A percentile compares a stretch with the other conserved stretches of the same genome.
phyloP scores from a whole-genome alignment of 2,888 invertebrate species.

The Stenchaetothrips biformis region DNA sequence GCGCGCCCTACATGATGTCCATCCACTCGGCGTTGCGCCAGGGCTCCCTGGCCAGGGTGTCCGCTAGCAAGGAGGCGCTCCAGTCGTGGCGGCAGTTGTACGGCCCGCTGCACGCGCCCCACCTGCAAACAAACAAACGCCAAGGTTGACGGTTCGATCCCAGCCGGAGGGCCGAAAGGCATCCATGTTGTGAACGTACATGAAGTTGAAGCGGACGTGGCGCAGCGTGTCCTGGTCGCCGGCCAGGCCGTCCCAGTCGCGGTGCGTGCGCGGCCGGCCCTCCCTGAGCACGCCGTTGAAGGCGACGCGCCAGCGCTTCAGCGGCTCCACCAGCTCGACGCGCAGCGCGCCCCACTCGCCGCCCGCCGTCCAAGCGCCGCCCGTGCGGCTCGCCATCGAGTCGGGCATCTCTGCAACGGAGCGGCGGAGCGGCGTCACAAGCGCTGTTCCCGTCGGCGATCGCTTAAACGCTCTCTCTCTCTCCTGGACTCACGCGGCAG shows the following conservation, averaged over 20 bases:
- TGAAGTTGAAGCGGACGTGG: constrained; percentile 40
- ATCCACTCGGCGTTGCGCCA: constrained; percentile 37
- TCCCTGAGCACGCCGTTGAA: constrained; percentile 46
- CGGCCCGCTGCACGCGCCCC: constrained; percentile 38
- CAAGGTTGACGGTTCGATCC: not conserved
- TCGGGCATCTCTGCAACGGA: not conserved
- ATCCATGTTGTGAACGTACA: constrained; percentile 37
- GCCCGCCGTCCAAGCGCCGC: not conserved
- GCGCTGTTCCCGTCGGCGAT: too few species aligned
- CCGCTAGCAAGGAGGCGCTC: constrained; percentile 34
- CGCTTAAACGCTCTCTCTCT: too few species aligned
- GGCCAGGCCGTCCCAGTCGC: constrained; percentile 17
- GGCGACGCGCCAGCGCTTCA: constrained; percentile 47
- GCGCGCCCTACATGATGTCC: constrained; percentile 34
- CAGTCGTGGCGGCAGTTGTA: constrained; percentile 35
- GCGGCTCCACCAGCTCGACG: constrained; percentile 46
- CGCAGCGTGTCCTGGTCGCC: constrained; percentile 34
- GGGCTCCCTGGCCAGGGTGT: constrained; percentile 37
- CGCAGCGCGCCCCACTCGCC: constrained; percentile 38
- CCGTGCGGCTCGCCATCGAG: constrained; percentile 1
- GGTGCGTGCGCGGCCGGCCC: not conserved
- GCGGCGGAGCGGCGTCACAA: not conserved
- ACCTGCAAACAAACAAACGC: constrained; percentile 32
- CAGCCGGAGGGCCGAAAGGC: not conserved
- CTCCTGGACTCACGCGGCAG: constrained; percentile 49